Evolutionary conservation across 1,140 invertebrate species (phyloP).

Genomic region (Drosophila grimshawi): DNA sequence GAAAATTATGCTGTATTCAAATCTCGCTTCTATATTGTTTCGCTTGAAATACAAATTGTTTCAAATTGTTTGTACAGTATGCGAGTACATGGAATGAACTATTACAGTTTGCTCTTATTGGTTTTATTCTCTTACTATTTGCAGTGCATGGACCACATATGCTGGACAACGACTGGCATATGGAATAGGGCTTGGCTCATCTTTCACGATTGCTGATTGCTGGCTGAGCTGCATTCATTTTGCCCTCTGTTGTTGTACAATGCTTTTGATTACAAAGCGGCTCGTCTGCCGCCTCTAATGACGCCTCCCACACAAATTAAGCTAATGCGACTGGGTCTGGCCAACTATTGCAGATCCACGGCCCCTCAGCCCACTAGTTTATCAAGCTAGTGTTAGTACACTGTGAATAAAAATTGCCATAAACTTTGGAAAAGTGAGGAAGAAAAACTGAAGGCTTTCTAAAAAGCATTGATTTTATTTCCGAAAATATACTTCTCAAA

Average conservation of each 20-base stretch:
- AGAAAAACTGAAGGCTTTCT: too few species aligned
- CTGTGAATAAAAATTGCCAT: too few species aligned
- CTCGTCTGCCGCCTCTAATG: constrained; percentile 57
- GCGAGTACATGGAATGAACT: not conserved
- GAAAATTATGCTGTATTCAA: too few species aligned
- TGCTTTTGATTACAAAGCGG: constrained; percentile 61
- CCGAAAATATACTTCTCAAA: too few species aligned
- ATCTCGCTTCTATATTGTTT: not conserved
- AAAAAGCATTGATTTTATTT: too few species aligned
- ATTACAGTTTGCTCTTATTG: not conserved
- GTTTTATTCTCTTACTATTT: constrained; percentile 17
- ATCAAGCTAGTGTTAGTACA: not conserved
- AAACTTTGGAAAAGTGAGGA: too few species aligned
- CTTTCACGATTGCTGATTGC: constrained; percentile 57
- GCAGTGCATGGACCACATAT: not conserved
- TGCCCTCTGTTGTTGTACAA: constrained; percentile 20
- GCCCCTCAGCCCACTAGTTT: not conserved
- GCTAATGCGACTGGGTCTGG: constrained; percentile 64
- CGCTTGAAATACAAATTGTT: too few species aligned
- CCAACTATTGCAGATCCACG: constrained; percentile 27
- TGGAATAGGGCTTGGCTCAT: constrained; percentile 34
- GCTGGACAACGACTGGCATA: constrained; percentile 29
- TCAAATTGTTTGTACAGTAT: not conserved
- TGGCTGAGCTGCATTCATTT: constrained; percentile 40
- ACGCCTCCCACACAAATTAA: constrained; percentile 75